Percentiles rank a stretch among this genome's conserved stretches.
These are phyloP conservation scores for Pangasius krempfi DNA, from an alignment of 2,797 vertebrate genomes.

Conservation along the genomic window DNA sequence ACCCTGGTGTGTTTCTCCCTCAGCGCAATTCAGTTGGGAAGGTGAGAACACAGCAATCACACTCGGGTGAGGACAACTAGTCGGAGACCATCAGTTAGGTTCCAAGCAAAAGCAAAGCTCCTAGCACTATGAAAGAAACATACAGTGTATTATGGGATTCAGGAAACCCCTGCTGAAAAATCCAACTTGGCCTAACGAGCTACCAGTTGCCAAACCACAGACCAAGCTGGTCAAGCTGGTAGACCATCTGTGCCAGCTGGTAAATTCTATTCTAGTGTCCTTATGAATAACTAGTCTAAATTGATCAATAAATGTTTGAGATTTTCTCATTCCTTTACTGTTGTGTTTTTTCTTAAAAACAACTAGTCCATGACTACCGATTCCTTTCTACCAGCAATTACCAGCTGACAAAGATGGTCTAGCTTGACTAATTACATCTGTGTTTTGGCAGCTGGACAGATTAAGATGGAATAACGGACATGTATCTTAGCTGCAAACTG, in stretches of 20 bases:
- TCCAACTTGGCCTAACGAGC: conserved; percentile 4
- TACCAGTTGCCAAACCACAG: not conserved
- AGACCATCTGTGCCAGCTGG: not conserved
- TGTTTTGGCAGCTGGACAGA: too few species aligned
- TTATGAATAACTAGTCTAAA: not conserved
- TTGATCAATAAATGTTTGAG: not conserved
- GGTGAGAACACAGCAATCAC: not conserved
- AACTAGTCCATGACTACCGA: too few species aligned
- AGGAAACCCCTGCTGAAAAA: not conserved
- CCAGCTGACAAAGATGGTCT: too few species aligned
- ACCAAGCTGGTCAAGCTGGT: conserved; percentile 14
- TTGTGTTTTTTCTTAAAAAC: too few species aligned
- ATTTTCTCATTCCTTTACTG: too few species aligned
- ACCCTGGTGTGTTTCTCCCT: not conserved
- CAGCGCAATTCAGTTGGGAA: not conserved
- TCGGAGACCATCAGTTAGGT: not conserved
- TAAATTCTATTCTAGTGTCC: not conserved
- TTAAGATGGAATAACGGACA: too few species aligned
- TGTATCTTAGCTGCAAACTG: too few species aligned
- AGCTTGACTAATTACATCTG: too few species aligned
- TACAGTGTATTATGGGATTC: not conserved
- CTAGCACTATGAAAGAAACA: not conserved
- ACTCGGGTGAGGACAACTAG: not conserved
- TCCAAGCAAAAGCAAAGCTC: not conserved
- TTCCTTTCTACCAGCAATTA: too few species aligned